Base-by-base conservation (phyloP, 2,113 vertebrate genomes). In the Glaucidium brasilianum region DNA sequence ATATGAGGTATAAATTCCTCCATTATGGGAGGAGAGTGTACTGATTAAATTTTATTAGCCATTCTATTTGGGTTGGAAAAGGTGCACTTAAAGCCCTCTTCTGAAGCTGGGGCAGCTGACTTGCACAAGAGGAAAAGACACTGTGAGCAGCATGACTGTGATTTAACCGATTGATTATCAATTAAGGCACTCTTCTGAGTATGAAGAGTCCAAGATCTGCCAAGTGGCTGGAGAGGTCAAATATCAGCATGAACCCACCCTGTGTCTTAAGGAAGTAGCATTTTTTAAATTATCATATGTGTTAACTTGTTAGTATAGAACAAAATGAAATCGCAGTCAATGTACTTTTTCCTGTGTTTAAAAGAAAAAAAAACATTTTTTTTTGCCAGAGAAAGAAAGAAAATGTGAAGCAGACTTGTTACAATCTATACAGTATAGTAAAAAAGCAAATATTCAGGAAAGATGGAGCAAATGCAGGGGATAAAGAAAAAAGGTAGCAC, bases 81-180 rank as follows among this genome's bases (percentile, higher is more conserved):
- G 35, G 60, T 45, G 26, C 18, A 52, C 68, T 91, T 95, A 83
- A 95, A 62, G 25, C 47, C 68, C 59, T 71, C 63, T 45, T 9
- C 32, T 83, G 91, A 55, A 88, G 45, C 79, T 74, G 50, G 49
- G 68, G 63, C 63, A 91, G 68, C 69, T 95, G 80, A 94, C 77
- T 87, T 59, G 68, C 73, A 52, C 49, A 25, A 79, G 86, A 76
- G 50, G 67, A 86, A 91, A 27, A 94, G 80, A 47, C 52, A 37
- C 35, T 83, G 53, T 82, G 79, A 95, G 75, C 88, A 94, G 82
- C 88, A 73, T 52, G 88, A 75, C 71, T 43, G 64, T 0, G 9
- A 83, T 81, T 94, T 94, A 87, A 58, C 73, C 91, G 87, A 93
- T 71, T 94, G 92, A 95, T 97, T 78, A 94, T 79, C 79, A 95